Conservation (phyloP, 2,888 invertebrate species). For the Lysandra bellargus region DNA sequence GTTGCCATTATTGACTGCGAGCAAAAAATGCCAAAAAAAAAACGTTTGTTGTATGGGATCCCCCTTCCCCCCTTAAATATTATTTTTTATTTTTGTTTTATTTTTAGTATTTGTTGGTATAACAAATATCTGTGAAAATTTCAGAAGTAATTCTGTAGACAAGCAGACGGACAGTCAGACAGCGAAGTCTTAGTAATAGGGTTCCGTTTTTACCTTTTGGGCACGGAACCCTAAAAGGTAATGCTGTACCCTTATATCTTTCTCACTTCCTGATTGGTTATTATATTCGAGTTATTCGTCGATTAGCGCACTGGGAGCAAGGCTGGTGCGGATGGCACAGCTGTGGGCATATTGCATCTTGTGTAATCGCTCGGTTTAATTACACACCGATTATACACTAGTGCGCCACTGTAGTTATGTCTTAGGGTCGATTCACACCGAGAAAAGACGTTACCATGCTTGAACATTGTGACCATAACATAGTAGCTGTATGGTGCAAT, state of each 20-base stretch:
- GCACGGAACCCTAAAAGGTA: too few relatives aligned
- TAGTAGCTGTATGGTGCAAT: not conserved
- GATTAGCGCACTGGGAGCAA: slow-evolving; percentile 8
- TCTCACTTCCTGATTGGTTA: not conserved
- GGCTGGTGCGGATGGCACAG: not conserved
- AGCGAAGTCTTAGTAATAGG: too few relatives aligned
- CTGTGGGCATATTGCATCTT: slow-evolving; percentile 9
- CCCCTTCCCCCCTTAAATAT: too few relatives aligned
- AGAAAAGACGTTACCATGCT: not conserved
- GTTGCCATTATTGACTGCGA: too few relatives aligned
- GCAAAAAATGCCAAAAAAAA: too few relatives aligned
- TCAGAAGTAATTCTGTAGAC: too few relatives aligned
- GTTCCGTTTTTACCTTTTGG: too few relatives aligned
- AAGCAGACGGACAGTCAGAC: too few relatives aligned
- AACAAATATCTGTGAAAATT: too few relatives aligned
- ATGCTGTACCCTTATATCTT: not conserved
- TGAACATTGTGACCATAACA: not conserved
- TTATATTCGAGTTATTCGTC: not conserved
- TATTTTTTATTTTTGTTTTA: too few relatives aligned
- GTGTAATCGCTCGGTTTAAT: slow-evolving; percentile 11
- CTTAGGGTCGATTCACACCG: not conserved
- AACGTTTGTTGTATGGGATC: too few relatives aligned
- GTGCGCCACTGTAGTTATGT: not conserved
- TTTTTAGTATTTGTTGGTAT: too few relatives aligned
- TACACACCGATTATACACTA: slow-evolving; percentile 6